Percentiles rank a stretch among this genome's conserved stretches.
These are phyloP conservation scores for Campaea margaritaria DNA, from an alignment of 2,888 invertebrate genomes.

Conservation along the genomic window DNA sequence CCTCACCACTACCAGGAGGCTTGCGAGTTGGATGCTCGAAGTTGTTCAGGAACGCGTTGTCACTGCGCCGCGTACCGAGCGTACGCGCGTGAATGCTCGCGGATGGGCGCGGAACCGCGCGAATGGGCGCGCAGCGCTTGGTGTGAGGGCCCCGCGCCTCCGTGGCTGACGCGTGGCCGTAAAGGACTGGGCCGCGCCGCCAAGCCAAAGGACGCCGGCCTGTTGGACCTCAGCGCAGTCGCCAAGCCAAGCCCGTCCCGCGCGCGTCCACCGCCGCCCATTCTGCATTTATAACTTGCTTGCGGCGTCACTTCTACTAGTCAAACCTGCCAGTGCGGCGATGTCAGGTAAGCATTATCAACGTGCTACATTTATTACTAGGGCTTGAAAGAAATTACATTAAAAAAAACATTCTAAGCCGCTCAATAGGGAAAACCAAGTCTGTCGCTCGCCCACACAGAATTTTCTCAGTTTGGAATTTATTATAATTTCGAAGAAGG, in stretches of 20 bases:
- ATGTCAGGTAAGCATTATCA: slow-evolving; percentile 64
- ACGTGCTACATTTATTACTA: no score
- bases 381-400: no score
- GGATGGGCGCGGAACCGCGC: slow-evolving; percentile 89
- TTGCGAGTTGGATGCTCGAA: slow-evolving; percentile 94
- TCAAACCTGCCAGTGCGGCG: slow-evolving; percentile 77
- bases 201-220: slow-evolving; percentile 43
- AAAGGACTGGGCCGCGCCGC: slow-evolving; percentile 49
- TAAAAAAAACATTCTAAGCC: no score
- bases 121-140: slow-evolving; percentile 90
- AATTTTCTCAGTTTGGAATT: no score
- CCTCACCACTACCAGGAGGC: slow-evolving; percentile 93
- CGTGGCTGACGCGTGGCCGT: slow-evolving; percentile 67
- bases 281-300: slow-evolving; percentile 62
- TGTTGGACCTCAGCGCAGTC: slow-evolving; percentile 62
- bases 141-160: slow-evolving; percentile 83
- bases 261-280: slow-evolving; percentile 77
- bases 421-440: no score
- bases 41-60: slow-evolving; percentile 92
- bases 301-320: slow-evolving; percentile 72
- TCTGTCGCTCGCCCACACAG: no score
- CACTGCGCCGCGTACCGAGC: slow-evolving; percentile 96
- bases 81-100: slow-evolving; percentile 94
- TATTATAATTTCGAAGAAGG: no score
- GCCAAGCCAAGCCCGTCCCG: slow-evolving; percentile 65